Conservation (phyloP, 2,797 vertebrate genomes). For the Sebastes itinus region DNA sequence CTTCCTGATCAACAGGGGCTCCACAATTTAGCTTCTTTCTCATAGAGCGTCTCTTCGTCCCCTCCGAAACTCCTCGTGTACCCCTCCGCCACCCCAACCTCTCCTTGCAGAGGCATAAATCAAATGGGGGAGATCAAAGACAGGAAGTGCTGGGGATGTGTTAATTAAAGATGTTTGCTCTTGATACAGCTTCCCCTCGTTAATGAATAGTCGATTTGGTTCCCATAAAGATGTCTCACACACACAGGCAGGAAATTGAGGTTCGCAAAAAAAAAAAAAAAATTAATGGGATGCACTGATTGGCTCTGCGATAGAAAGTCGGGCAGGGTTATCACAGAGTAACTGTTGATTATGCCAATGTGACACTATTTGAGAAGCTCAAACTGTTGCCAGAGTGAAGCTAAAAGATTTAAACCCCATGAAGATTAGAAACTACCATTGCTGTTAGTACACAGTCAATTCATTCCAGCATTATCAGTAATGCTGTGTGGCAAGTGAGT, state of each 20-base stretch:
- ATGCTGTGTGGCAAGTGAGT: background rate
- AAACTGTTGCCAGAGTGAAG: background rate
- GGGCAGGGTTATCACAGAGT: slow-evolving; percentile 46
- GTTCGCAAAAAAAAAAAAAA: slow-evolving; percentile 42
- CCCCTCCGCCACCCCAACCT: slow-evolving; percentile 31
- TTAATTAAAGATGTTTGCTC: slow-evolving; percentile 88
- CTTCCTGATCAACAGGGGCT: slow-evolving; percentile 45
- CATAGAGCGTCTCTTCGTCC: slow-evolving; percentile 29
- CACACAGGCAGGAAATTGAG: slow-evolving; percentile 69
- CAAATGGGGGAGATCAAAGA: slow-evolving; percentile 76
- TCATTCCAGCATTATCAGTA: background rate
- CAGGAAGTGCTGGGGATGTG: slow-evolving; percentile 76
- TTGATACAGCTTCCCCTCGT: slow-evolving; percentile 74
- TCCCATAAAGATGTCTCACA: slow-evolving; percentile 78
- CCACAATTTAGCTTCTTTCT: slow-evolving; percentile 55
- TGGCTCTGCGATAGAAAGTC: slow-evolving; percentile 60
- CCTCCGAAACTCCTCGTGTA: slow-evolving; percentile 35
- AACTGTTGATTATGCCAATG: slow-evolving; percentile 53
- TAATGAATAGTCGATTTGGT: slow-evolving; percentile 79
- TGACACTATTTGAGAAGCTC: slow-evolving; percentile 37
- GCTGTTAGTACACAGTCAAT: background rate
- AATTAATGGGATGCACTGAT: slow-evolving; percentile 75
- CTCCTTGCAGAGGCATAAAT: slow-evolving; percentile 67
- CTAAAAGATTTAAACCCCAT: slow-evolving; percentile 12
- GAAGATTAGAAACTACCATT: slow-evolving; percentile 11